Percentiles rank a stretch among this genome's conserved stretches.
phyloP scores from a whole-genome alignment of 2,888 invertebrate species.

The Protophormia terraenovae region DNA sequence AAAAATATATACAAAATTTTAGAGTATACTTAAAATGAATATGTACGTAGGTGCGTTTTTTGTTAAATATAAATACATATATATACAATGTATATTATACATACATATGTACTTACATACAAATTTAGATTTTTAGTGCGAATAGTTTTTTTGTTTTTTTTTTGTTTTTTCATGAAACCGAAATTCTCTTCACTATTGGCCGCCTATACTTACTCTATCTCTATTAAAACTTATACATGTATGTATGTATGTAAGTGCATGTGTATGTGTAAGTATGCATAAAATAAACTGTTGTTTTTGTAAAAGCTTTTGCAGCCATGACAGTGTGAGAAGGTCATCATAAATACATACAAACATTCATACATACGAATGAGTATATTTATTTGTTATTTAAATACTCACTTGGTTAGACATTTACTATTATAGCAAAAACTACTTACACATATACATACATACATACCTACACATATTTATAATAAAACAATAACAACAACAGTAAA shows the following conservation, averaged over 20 bases:
- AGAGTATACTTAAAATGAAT: not conserved
- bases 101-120: not conserved
- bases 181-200: not conserved
- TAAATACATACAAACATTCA: conserved; percentile 67
- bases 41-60: conserved; percentile 38
- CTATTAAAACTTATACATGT: not conserved
- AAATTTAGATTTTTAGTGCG: not conserved
- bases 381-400: conserved; percentile 42
- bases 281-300: conserved; percentile 30
- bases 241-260: not conserved
- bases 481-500: not conserved
- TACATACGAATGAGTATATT: not conserved
- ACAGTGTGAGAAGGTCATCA: conserved; percentile 81
- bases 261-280: not conserved
- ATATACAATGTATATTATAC: no score
- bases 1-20: conserved; percentile 12
- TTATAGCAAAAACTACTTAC: not conserved
- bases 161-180: not conserved
- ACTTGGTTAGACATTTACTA: conserved; percentile 7
- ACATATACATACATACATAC: not conserved
- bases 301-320: conserved; percentile 77
- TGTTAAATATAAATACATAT: not conserved
- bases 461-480: not conserved
- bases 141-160: conserved; percentile 16
- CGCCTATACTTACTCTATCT: not conserved